phyloP scores from a whole-genome alignment of 2,113 vertebrate genomes.

The Saguinus midas region DNA sequence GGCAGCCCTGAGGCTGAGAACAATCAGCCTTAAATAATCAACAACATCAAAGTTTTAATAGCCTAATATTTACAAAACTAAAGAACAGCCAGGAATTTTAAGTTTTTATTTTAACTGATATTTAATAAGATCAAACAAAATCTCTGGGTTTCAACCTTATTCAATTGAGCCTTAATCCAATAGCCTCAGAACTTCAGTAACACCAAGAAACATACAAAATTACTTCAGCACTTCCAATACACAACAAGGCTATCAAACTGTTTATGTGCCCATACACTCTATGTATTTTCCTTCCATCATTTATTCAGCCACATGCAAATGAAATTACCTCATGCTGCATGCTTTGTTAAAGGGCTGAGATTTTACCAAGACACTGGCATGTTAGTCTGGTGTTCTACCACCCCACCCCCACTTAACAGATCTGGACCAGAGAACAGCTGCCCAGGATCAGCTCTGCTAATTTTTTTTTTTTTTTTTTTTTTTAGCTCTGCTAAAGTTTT shows the following conservation, averaged over 20 bases:
- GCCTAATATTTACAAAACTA: conserved; percentile 9
- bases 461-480: too few relatives aligned
- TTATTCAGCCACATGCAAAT: background rate
- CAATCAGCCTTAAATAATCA: background rate
- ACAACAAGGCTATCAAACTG: background rate
- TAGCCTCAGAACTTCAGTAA: background rate
- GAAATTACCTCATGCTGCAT: background rate
- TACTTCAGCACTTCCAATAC: background rate
- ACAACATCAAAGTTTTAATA: background rate
- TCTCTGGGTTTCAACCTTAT: background rate
- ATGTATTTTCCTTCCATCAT: background rate
- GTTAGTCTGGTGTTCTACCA: background rate
- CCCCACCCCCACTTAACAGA: background rate
- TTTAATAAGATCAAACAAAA: background rate
- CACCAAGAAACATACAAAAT: background rate
- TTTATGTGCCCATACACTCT: background rate
- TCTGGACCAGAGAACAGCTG: conserved; percentile 63
- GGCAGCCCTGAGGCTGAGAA: background rate
- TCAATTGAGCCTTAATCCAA: background rate
- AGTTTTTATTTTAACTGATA: conserved; percentile 2
- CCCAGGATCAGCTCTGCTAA: conserved; percentile 50
- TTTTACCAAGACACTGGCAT: background rate
- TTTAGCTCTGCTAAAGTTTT: conserved; percentile 35
- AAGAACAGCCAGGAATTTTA: background rate
- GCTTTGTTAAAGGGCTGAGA: background rate